phyloP scores from a whole-genome alignment of 2,113 vertebrate species.

The Hippoglossus stenolepis region DNA sequence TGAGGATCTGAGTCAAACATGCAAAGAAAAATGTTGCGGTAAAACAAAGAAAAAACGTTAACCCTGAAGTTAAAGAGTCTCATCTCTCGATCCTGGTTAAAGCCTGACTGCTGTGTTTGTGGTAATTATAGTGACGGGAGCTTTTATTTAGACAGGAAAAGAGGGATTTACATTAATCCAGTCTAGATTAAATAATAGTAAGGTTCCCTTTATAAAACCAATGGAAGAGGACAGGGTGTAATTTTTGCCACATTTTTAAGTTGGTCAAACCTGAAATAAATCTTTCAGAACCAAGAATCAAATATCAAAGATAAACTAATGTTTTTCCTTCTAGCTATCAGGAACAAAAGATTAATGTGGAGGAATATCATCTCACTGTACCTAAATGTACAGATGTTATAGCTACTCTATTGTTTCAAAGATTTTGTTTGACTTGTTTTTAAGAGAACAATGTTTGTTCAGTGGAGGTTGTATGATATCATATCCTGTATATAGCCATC shows the following conservation, averaged over 20 bases:
- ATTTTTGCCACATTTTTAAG: background rate
- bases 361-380: no score
- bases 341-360: background rate
- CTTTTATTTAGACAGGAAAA: conserved; percentile 10
- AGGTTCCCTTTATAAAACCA: background rate
- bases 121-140: background rate
- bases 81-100: background rate
- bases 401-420: no score
- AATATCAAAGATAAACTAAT: background rate
- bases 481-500: background rate
- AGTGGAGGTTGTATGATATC: no score
- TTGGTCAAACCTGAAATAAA: background rate
- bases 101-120: conserved; percentile 21
- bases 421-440: no score
- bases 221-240: background rate
- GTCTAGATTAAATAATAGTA: conserved; percentile 7
- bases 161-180: conserved; percentile 20
- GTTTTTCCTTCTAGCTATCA: background rate
- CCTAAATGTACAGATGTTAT: no score
- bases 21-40: background rate
- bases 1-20: no score
- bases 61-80: background rate
- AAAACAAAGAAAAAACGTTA: background rate
- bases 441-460: no score
- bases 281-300: background rate